Evolutionary conservation across 2,797 vertebrate species (phyloP).

Genomic region (Lepidocolaptes lacrymiger): DNA sequence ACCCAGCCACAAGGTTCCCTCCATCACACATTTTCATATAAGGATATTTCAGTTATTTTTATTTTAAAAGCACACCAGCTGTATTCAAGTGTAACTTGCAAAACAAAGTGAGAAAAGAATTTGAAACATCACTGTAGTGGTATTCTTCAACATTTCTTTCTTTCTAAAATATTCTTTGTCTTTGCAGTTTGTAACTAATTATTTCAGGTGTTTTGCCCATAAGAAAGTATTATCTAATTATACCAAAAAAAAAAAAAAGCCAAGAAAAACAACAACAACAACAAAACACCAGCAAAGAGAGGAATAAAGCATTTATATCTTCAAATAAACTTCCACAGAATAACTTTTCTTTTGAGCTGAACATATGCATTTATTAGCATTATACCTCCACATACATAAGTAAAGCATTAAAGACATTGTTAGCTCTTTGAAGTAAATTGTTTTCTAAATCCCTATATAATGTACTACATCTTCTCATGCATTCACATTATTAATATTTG

Average conservation of each 20-base stretch:
- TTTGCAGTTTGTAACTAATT: not conserved
- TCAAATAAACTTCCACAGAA: not conserved
- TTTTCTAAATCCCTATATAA: not conserved
- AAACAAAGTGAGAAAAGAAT: not conserved
- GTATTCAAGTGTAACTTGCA: conserved; percentile 18
- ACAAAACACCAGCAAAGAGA: not conserved
- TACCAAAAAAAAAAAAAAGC: not conserved
- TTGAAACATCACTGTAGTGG: not conserved
- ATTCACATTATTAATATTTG: not conserved
- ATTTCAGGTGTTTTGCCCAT: not conserved
- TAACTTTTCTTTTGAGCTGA: conserved; percentile 2
- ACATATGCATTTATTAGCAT: not conserved
- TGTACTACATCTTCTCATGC: not conserved
- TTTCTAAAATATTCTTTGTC: not conserved
- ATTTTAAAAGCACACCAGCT: conserved; percentile 12
- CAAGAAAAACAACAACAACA: too few species aligned
- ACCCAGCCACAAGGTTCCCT: conserved; percentile 29
- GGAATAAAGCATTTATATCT: not conserved
- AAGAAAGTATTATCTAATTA: not conserved
- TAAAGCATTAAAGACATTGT: not conserved
- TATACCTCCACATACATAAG: not conserved
- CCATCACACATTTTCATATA: conserved; percentile 37
- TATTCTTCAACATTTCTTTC: not conserved
- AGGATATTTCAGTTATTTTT: conserved; percentile 39
- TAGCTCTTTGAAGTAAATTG: not conserved